Evolutionary conservation across 2,888 invertebrate species (phyloP), one percentile per base, ranked within the genome.

Genomic region (Ochlodes sylvanus): DNA sequence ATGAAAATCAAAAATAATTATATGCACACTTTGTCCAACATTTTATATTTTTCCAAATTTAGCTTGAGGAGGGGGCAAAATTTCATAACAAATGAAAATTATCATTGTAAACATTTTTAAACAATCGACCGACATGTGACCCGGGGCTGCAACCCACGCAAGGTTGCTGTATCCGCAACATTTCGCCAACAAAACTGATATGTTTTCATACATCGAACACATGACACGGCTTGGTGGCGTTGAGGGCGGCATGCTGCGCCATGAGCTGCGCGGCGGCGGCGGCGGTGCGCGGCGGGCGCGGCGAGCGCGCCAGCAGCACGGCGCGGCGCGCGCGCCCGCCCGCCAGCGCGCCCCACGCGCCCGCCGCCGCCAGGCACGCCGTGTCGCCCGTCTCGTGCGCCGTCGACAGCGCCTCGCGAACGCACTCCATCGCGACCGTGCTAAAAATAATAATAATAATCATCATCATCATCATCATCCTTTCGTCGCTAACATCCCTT

Each of bases 351-450:
- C 97, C 94, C 98, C 97, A 98, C 60, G 96, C 96, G 79, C 97
- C 95, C 63, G 97, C 97, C 81, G 97, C 95, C 85, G 98, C 97
- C 64, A 98, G 93, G 81, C 98, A 98, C 65, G 97, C 94, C 78
- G 96, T 96, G 85, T 98, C 98, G 70, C 96, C 97, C 68, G 96
- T 96, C 88, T 98, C 97, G 85, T 98, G 98, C 4, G 98, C 97
- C 81, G 97, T 94, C 87, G 96, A 96, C 64, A 98, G 95, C 10
- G 98, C 97, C 90, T 98, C 98, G 75, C 96, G 95, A n/a, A 98
- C 94, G 15, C 97, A 96, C 69, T 96, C 95, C 80, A 97, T 88
- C 0, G 98, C 97, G 82, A 97, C 96, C 58, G 95, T 94, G 71
- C 97, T 97, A 76, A 32, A 17, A 1, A 34, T 19, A n/a, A n/a